Evolutionary conservation across 2,113 vertebrate species (phyloP), one percentile per base, ranked within the genome.

Genomic region (Trichechus manatus): DNA sequence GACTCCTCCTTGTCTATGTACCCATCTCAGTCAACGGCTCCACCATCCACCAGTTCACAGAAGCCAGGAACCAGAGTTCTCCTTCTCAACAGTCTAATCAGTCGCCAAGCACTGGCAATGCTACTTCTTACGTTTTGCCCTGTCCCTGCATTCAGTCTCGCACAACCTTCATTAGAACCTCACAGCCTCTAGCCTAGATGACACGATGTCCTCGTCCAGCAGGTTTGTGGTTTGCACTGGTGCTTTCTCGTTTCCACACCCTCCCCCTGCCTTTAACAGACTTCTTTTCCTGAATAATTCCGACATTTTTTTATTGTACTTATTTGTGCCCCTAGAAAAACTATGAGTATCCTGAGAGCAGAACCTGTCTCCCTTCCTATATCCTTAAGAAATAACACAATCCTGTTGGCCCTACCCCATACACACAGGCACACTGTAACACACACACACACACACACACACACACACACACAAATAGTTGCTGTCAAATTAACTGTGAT

Each of bases 141-240:
- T 3, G 31, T 82, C 44, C 25, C 64, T 10, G 23, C 3, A 0
- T 31, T 53, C 70, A 27, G 1, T 20, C 31, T 81, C 78, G 29
- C 29, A 1, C 10, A 39, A 33, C 80, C 77, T 95, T 61, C 25
- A 0, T 22, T 5, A 14, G 23, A 36, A 44, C 7, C 3, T 31
- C 81, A 31, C 3, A 1, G 1, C 64, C 53, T 61, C 44, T 27
- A 11, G 36, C 44, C 29, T 14, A 0, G 0, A 25, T 8, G 64
- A 25, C 23, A 31, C 23, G 25, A 25, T 53, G 47, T n/a, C 63
- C 27, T 68, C 11, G 4, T 36, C 63, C 42, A 9, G 15, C 53
- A 23, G 17, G 8, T 74, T 22, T 31, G 29, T n/a, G 5, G 7
- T 47, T 83, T 44, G 2, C 19, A 44, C 23, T 8, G 13, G 15